Conservation (phyloP, 2,888 invertebrate genomes). For the Cerceris rybyensis region DNA sequence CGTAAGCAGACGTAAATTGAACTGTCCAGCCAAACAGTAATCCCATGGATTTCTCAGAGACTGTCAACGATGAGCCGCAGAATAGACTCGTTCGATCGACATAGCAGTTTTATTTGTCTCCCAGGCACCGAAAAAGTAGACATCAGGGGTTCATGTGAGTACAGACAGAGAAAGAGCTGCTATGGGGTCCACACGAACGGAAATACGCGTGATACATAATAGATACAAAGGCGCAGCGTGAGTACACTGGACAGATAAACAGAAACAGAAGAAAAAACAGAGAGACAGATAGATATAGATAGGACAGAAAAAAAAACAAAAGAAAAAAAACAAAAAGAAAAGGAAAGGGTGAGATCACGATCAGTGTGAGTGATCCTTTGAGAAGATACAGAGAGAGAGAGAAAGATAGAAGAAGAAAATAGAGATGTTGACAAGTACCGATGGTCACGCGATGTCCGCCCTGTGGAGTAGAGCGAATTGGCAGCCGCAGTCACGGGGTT, state of each 20-base stretch:
- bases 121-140: constrained; percentile 31
- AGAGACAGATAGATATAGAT: constrained; percentile 26
- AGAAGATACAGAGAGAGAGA: constrained; percentile 2
- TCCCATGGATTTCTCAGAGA: constrained; percentile 5
- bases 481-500: constrained; percentile 93
- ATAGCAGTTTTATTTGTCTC: background rate
- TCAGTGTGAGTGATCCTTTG: background rate
- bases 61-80: constrained; percentile 3
- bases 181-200: constrained; percentile 12
- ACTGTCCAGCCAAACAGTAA: background rate
- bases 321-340: constrained; percentile 16
- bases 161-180: constrained; percentile 10
- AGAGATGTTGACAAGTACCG: constrained; percentile 74
- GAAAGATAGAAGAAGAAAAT: constrained; percentile 36
- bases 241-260: constrained; percentile 12
- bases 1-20: background rate
- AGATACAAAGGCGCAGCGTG: constrained; percentile 24
- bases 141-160: constrained; percentile 20
- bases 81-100: constrained; percentile 4
- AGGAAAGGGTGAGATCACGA: background rate
- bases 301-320: constrained; percentile 24
- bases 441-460: constrained; percentile 86
- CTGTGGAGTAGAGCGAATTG: constrained; percentile 95
- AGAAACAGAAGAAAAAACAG: constrained; percentile 29
- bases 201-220: constrained; percentile 18